These are phyloP conservation scores for Quadriops clusia DNA, from an alignment of 2,888 invertebrate genomes.

Conservation along the genomic window DNA sequence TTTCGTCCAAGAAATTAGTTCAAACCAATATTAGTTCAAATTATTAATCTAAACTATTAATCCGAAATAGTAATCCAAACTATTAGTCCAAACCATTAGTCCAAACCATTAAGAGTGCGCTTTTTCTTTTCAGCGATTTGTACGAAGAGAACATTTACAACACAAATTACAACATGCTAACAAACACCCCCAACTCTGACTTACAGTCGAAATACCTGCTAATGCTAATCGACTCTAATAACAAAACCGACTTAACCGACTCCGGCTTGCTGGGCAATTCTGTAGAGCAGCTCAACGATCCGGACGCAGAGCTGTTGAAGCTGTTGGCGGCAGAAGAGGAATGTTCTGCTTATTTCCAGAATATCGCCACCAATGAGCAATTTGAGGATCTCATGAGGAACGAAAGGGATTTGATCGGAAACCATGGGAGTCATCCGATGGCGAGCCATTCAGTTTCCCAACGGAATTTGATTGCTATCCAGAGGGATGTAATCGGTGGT, in stretches of 20 bases:
- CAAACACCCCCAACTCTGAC: slow-evolving; percentile 13
- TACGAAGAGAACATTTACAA: slow-evolving; percentile 22
- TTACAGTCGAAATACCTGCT: slow-evolving; percentile 24
- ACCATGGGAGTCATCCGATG: slow-evolving; percentile 1
- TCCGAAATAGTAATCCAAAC: too few species aligned
- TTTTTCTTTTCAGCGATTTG: slow-evolving; percentile 22
- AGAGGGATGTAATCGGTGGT: background rate
- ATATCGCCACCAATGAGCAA: slow-evolving; percentile 31
- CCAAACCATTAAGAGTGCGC: too few species aligned
- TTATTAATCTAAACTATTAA: too few species aligned
- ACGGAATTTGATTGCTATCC: slow-evolving; percentile 4
- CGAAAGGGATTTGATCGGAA: slow-evolving; percentile 17
- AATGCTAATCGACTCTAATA: slow-evolving; percentile 22
- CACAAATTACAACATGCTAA: slow-evolving; percentile 21
- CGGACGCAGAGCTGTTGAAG: slow-evolving; percentile 31
- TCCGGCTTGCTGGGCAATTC: slow-evolving; percentile 24
- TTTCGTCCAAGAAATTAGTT: too few species aligned
- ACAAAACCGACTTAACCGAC: slow-evolving; percentile 14
- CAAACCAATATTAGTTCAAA: too few species aligned
- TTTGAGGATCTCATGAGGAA: slow-evolving; percentile 28
- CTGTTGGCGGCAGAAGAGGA: slow-evolving; percentile 31
- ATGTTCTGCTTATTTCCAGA: slow-evolving; percentile 30
- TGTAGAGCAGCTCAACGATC: slow-evolving; percentile 29
- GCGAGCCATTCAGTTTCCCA: slow-evolving; percentile 1
- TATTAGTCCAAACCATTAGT: too few species aligned